A percentile compares a stretch with the other conserved stretches of the same genome.
phyloP scores from a whole-genome alignment of 1,140 invertebrate species.

The Meloidogyne floridensis region DNA sequence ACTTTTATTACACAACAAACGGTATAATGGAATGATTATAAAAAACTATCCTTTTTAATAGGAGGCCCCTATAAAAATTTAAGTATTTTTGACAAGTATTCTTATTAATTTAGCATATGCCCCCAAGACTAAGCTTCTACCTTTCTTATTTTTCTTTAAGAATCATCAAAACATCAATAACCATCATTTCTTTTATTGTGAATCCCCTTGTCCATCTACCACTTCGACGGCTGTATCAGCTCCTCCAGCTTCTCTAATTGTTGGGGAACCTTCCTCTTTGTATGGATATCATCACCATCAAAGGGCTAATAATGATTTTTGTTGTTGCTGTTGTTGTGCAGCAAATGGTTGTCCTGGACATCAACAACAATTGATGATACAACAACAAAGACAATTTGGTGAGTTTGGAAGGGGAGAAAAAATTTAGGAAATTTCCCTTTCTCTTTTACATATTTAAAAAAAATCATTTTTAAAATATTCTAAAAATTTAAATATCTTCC shows the following conservation, averaged over 20 bases:
- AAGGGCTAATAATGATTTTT: background rate
- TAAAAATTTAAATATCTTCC: too few relatives aligned
- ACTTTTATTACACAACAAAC: background rate
- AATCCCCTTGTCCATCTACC: slow-evolving; percentile 14
- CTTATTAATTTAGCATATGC: too few relatives aligned
- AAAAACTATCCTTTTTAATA: too few relatives aligned
- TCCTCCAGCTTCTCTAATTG: background rate
- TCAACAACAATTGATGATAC: slow-evolving; percentile 1
- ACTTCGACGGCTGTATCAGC: background rate
- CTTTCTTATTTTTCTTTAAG: too few relatives aligned
- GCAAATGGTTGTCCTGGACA: background rate
- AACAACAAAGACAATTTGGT: background rate
- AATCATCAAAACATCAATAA: background rate
- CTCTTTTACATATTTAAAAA: too few relatives aligned
- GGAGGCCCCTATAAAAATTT: too few relatives aligned
- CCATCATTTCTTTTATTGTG: background rate
- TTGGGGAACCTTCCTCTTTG: background rate
- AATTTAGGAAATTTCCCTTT: too few relatives aligned
- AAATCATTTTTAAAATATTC: too few relatives aligned
- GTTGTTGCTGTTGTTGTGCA: background rate
- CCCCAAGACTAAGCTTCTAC: too few relatives aligned
- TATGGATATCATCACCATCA: slow-evolving; percentile 1
- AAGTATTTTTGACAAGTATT: too few relatives aligned
- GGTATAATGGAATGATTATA: too few relatives aligned
- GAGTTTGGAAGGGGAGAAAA: background rate